Conservation (phyloP, 2,797 vertebrate genomes). For the Gallinago stenura region DNA sequence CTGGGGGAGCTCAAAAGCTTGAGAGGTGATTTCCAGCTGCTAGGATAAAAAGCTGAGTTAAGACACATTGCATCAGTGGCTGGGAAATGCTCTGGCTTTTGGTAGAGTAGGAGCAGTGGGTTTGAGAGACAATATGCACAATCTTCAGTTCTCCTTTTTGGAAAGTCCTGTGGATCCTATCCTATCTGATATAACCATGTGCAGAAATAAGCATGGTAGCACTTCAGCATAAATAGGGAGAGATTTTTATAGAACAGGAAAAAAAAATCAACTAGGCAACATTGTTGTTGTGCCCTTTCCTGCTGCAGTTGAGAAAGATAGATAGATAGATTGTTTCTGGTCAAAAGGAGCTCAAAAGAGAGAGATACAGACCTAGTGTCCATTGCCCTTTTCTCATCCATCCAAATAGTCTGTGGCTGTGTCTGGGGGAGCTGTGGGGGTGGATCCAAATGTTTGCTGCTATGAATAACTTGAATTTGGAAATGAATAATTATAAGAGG, state of each 20-base stretch:
- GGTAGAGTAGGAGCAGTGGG: neutral
- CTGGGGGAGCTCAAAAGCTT: neutral
- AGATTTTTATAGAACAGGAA: neutral
- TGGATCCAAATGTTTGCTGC: neutral
- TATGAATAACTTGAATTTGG: neutral
- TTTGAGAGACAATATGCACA: neutral
- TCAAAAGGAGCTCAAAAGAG: neutral
- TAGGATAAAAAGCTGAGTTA: neutral
- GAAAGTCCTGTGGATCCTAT: neutral
- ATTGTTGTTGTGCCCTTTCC: neutral
- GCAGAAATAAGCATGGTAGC: neutral
- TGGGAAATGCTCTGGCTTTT: neutral
- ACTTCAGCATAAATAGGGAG: neutral
- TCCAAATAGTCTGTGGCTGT: neutral
- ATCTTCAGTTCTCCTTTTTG: neutral
- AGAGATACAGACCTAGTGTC: neutral
- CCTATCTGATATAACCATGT: neutral
- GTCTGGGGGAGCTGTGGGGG: neutral
- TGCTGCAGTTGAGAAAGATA: neutral
- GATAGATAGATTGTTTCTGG: neutral
- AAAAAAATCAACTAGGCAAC: neutral
- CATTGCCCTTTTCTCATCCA: neutral
- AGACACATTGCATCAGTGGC: neutral
- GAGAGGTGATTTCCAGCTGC: neutral
- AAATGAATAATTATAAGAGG: neutral